Conservation (phyloP, 1,140 invertebrate genomes). For the Drosophila nigrodunni region DNA sequence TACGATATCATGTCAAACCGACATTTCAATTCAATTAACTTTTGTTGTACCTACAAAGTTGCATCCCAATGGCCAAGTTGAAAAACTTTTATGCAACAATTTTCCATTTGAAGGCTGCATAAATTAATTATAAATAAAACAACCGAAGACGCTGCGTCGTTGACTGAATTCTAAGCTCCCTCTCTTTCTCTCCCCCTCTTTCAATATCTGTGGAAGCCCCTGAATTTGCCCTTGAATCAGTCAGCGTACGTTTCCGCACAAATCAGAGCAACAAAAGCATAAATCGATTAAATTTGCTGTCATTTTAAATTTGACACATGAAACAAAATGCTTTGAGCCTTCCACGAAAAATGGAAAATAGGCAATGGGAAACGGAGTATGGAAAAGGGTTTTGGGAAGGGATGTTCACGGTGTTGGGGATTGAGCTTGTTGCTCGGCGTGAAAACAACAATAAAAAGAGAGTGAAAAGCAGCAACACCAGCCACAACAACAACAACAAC, state of each 20-base stretch:
- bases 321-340: constrained; percentile 61
- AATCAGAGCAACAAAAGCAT: constrained; percentile 66
- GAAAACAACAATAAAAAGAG: constrained; percentile 55
- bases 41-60: constrained; percentile 37
- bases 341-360: background rate
- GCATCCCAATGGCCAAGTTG: constrained; percentile 11
- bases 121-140: constrained; percentile 63
- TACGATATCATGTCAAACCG: constrained; percentile 73
- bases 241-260: constrained; percentile 18
- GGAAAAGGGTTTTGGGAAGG: constrained; percentile 4
- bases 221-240: background rate
- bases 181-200: background rate
- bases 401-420: constrained; percentile 17
- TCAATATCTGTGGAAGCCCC: too few species aligned
- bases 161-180: constrained; percentile 3
- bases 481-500: constrained; percentile 9
- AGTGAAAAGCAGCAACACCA: constrained; percentile 7
- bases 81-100: constrained; percentile 32
- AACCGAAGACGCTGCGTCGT: constrained; percentile 4
- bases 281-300: constrained; percentile 81
- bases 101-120: constrained; percentile 42
- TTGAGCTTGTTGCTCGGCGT: constrained; percentile 53
- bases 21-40: constrained; percentile 81
- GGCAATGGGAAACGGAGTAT: background rate
- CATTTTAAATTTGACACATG: constrained; percentile 81